Base-by-base conservation (phyloP, 2,797 vertebrate genomes). In the Tragopan temminckii region DNA sequence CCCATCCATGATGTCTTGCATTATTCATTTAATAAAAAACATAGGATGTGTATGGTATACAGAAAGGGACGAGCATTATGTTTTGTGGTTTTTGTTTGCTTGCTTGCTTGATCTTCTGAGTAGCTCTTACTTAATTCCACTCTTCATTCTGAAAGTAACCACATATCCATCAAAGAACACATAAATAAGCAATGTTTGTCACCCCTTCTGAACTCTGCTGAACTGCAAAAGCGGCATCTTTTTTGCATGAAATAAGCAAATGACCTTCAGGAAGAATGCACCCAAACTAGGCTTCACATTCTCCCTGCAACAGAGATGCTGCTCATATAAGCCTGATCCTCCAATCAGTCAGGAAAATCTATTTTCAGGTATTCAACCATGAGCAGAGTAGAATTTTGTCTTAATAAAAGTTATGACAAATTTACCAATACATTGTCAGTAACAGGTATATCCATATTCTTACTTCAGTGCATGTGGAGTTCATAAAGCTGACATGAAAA, bases 401-500 rank as follows among this genome's bases (percentile, higher is more conserved):
- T 64, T 76, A 81, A 64, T 8, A 58, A 69, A 72, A 14, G 16
- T 58, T 53, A 25, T 53, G 53, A 78, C 13, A 88, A 82, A 92
- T 62, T 43, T 68, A 76, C 38, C 3, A 5, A 66, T 75, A 11
- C 1, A 6, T 19, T 63, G 72, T 55, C 10, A 45, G 13, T 13
- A 76, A 45, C 15, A 53, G 27, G 11, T 43, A 23, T 27, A 23
- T 31, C 24, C 43, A 16, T 7, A 9, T n/a, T 84, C 31, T 80
- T 55, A 15, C 13, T 46, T 69, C 58, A 66, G 35, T 62, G 15
- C 8, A 66, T 33, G 55, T 21, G 19, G 15, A 62, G 9, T n/a
- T 75, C 74, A 53, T 35, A 84, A 90, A 88, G 45, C 13, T 59
- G 45, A 46, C 16, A 13, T n/a, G 42, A 89, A 85, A 89, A 53